Base-by-base conservation (phyloP, 2,888 invertebrate genomes). In the Aspidiotus destructor region DNA sequence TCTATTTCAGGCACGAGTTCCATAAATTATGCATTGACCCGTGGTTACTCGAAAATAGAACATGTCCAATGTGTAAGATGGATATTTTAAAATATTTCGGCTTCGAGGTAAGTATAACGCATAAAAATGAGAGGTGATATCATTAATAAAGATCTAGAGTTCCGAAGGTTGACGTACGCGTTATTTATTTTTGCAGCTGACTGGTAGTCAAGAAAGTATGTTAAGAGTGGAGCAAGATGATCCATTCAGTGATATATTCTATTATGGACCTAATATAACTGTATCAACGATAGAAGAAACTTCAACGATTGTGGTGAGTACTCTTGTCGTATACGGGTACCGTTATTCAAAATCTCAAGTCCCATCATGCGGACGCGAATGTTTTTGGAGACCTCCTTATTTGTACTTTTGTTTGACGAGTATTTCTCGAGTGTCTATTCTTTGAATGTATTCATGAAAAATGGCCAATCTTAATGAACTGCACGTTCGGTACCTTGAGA, bases 1-100 rank as follows among this genome's bases (percentile, higher is more conserved):
- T 58, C 40, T 71, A 54, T 77, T 83, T 1, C 81, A 94, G 94
- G 76, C 95, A 96, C 79, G 89, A 93, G 76, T 96, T 94, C 80
- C 95, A 96, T 82, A 94, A 93, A 81, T 86, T 83, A 75, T 96
- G 95, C 81, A 93, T 96, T 75, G 95, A 96, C 80, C 95, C 94
- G 16, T 96, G 95, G 95, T 82, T 96, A 71, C 80, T 96, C 75
- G 94, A 95, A 76, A 93, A 95, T 78, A 84, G 94, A 72, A 94
- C 94, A 44, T 96, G 95, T 78, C 95, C 95, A 10, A 94, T 96
- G 92, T 96, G 95, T 80, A 95, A 95, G 79, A 86, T 92, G 85
- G 95, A 96, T 79, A 95, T 96, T 74, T 83, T 96, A 71, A 89
- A 92, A 76, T 86, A 88, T 77, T 91, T 90, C 76, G 91, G 91